phyloP scores from a whole-genome alignment of 2,797 vertebrate species.

The Anabas testudineus region DNA sequence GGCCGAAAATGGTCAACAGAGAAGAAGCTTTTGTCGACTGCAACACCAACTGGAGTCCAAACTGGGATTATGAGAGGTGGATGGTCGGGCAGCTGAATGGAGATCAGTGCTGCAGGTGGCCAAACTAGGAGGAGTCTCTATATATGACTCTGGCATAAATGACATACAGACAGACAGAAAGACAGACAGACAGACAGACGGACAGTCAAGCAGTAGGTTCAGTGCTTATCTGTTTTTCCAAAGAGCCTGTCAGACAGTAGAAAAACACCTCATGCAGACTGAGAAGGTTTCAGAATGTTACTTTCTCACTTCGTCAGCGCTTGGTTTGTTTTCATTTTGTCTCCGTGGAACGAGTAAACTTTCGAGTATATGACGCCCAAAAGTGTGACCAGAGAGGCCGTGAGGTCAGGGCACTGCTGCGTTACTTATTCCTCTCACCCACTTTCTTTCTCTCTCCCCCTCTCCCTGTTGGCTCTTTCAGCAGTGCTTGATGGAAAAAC shows the following conservation, averaged over 20 bases:
- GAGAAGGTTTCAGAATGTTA: slow-evolving; percentile 77
- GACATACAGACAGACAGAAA: slow-evolving; percentile 61
- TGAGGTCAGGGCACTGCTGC: slow-evolving; percentile 70
- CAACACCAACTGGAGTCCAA: slow-evolving; percentile 55
- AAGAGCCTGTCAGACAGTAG: slow-evolving; percentile 85
- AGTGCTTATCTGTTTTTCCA: slow-evolving; percentile 89
- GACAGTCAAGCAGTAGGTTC: slow-evolving; percentile 87
- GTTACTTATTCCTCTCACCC: slow-evolving; percentile 67
- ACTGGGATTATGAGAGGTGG: slow-evolving; percentile 58
- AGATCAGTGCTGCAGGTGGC: slow-evolving; percentile 62
- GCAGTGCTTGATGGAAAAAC: slow-evolving; percentile 87
- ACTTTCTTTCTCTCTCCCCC: slow-evolving; percentile 50
- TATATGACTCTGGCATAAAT: slow-evolving; percentile 73
- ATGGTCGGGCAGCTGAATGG: slow-evolving; percentile 66
- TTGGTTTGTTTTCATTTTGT: slow-evolving; percentile 80
- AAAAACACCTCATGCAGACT: slow-evolving; percentile 83
- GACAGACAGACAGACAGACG: slow-evolving; percentile 54
- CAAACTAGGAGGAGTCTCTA: slow-evolving; percentile 69
- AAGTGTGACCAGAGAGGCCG: slow-evolving; percentile 60
- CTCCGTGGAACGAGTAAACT: slow-evolving; percentile 75
- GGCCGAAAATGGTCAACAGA: slow-evolving; percentile 36
- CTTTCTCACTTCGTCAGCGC: slow-evolving; percentile 70
- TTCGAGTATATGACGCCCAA: slow-evolving; percentile 82
- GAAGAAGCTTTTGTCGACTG: slow-evolving; percentile 41
- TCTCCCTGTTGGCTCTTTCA: slow-evolving; percentile 75